Base-by-base conservation (phyloP, 1,140 invertebrate genomes). In the Stegodyphus dumicola region DNA sequence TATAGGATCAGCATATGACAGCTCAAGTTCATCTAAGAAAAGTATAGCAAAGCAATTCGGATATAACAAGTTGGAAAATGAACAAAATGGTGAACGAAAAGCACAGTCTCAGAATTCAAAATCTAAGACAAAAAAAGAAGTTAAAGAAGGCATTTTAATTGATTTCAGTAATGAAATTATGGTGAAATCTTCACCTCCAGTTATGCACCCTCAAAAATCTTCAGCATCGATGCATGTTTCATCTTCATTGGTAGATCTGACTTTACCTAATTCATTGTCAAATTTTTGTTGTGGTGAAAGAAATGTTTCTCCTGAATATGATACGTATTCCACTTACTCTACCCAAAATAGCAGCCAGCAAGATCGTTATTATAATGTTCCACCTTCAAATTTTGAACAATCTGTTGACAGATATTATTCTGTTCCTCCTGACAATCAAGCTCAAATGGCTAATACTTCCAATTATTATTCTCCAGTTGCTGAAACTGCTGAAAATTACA, bases 41-140 rank as follows among this genome's bases (percentile, higher is more conserved):
- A 88, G 88, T 67, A 88, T 87, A 65, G 87, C 71, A 71, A 89
- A 89, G 78, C 91, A 92, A 77, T 92, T 90, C 87, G 90, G 89
- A 74, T 92, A 92, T 86, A 89, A 90, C 51, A 91, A 91, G 83
- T 88, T 92, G 75, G 88, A 90, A 86, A 90, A 92, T 89, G 90
- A 91, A 54, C 70, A 87, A 53, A 74, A 74, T 67, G 65, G 69
- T 15, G 74, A 73, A 33, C 86, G 13, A 17, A 66, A 60, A 49
- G 49, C 74, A 18, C 49, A 48, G 65, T 15, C 17, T 18, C 76
- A 60, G 64, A 81, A 60, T 66, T 70, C 17, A 10, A 87, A 84
- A 70, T 73, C 66, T 17, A 70, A 60, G 53, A 54, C 69, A 15
- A 85, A 71, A n/a, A 78, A 86, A 48, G 73, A 73, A 18, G 80